Evolutionary conservation across 1,140 invertebrate species (phyloP).

Genomic region (Hypothenemus hampei): DNA sequence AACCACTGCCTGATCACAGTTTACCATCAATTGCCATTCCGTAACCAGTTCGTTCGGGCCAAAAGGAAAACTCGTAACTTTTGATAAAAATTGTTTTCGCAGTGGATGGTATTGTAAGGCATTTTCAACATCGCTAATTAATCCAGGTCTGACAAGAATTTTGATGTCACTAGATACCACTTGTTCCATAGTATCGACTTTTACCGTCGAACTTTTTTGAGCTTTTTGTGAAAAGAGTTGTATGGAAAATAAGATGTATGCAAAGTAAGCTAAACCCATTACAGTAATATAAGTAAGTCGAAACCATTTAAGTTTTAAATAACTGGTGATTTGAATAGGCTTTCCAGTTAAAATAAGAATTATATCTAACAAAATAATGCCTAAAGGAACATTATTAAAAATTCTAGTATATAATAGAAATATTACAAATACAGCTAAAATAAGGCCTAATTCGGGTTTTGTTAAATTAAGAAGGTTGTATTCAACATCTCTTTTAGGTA

Average conservation of each 20-base stretch:
- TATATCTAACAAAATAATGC: background rate
- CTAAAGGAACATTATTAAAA: too few species aligned
- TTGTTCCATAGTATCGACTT: constrained; percentile 7
- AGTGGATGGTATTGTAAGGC: background rate
- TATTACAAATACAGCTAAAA: too few species aligned
- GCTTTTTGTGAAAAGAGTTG: constrained; percentile 3
- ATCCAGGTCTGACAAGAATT: background rate
- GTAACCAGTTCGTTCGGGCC: background rate
- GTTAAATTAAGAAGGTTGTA: background rate
- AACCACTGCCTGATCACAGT: constrained; percentile 4
- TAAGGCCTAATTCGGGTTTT: background rate
- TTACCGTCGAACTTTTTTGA: background rate
- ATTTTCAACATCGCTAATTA: background rate
- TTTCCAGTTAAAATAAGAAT: background rate
- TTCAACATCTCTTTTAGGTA: background rate
- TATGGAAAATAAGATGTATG: background rate
- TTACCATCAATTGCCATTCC: background rate
- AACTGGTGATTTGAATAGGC: too few species aligned
- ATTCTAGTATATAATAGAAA: too few species aligned
- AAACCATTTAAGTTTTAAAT: background rate
- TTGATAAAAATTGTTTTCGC: background rate
- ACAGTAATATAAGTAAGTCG: background rate
- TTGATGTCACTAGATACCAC: constrained; percentile 2
- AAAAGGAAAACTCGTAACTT: background rate
- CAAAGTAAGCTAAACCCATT: constrained; percentile 11